Percentiles rank a stretch among this genome's conserved stretches.
Evolutionary conservation across 1,140 invertebrate genomes (phyloP).

Genomic region (Papilio machaon): DNA sequence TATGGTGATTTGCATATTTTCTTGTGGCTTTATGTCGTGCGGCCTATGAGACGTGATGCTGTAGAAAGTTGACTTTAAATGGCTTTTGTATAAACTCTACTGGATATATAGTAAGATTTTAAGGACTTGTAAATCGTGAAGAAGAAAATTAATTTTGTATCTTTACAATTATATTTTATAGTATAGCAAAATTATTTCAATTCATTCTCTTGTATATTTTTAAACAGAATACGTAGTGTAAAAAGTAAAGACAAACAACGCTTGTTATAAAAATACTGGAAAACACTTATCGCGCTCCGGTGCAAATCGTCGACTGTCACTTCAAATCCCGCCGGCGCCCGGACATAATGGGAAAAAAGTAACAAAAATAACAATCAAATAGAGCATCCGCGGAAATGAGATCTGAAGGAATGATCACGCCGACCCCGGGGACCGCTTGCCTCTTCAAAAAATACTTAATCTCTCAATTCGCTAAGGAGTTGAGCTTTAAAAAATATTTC

Average conservation of each 20-base stretch:
- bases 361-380: conserved; percentile 82
- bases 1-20: conserved; percentile 80
- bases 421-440: conserved; percentile 75
- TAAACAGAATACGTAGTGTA: conserved; percentile 11
- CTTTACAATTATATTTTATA: not conserved
- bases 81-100: conserved; percentile 28
- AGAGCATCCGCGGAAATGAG: conserved; percentile 80
- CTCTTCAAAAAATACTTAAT: conserved; percentile 81
- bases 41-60: conserved; percentile 38
- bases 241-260: conserved; percentile 67
- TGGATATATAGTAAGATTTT: not conserved
- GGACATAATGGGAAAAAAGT: conserved; percentile 72
- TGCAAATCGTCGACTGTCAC: conserved; percentile 80
- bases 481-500: conserved; percentile 81
- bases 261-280: conserved; percentile 68
- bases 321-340: conserved; percentile 71
- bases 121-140: not conserved
- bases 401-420: conserved; percentile 80
- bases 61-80: conserved; percentile 21
- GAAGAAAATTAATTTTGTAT: not conserved
- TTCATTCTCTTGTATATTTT: not conserved
- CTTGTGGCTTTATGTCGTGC: conserved; percentile 66
- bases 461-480: conserved; percentile 82
- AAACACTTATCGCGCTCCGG: conserved; percentile 80
- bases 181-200: conserved; percentile 4